Conservation (phyloP, 2,797 vertebrate species). For the Spatula versicolor region DNA sequence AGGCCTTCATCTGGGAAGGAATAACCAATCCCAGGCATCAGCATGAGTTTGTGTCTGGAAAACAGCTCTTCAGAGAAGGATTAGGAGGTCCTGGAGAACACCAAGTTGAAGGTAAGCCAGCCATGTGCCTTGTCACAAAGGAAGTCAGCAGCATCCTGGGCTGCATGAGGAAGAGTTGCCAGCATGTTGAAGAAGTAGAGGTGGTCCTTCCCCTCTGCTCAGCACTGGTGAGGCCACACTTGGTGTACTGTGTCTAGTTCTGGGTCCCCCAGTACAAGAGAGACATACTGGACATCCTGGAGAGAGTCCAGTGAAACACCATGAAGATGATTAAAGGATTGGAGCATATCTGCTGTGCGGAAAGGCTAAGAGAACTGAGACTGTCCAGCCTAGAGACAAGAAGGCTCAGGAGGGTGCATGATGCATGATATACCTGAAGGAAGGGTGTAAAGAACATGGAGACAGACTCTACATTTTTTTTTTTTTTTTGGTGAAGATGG, state of each 20-base stretch:
- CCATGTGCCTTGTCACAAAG: not conserved
- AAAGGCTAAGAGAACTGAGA: not conserved
- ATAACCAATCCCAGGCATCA: not conserved
- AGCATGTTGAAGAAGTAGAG: not conserved
- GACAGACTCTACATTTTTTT: not conserved
- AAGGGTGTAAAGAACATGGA: not conserved
- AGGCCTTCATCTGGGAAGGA: not conserved
- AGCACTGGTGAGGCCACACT: not conserved
- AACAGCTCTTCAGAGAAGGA: not conserved
- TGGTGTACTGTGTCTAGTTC: not conserved
- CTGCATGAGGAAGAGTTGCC: not conserved
- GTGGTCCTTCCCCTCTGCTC: accelerated
- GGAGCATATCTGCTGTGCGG: not conserved
- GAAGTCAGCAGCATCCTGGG: not conserved
- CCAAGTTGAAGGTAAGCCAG: not conserved
- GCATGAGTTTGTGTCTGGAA: not conserved
- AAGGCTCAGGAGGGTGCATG: not conserved
- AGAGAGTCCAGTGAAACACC: not conserved
- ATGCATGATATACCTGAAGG: not conserved
- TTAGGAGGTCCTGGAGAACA: not conserved
- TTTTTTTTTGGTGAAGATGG: not conserved
- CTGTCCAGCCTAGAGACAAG: not conserved
- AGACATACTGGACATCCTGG: not conserved
- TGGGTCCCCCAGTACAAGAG: not conserved
- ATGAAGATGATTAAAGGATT: not conserved